Evolutionary conservation across 2,888 invertebrate species (phyloP).

Genomic region (Camptogramma bilineatum): DNA sequence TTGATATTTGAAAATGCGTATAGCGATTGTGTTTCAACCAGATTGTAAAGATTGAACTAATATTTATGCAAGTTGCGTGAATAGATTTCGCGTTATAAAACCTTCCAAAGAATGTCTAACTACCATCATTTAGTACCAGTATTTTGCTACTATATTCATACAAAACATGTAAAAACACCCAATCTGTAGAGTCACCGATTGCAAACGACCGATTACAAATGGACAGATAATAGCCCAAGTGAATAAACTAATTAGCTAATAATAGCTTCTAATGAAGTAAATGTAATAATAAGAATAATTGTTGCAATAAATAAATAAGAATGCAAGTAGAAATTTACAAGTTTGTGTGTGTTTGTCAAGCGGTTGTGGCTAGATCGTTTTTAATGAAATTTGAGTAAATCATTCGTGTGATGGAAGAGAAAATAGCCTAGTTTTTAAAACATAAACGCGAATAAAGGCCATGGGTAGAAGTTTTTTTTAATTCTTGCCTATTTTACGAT

Average conservation of each 20-base stretch:
- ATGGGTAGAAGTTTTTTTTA: neutral
- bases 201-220: neutral
- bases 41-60: too few species aligned
- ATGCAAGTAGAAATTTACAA: neutral
- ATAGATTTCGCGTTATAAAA: too few species aligned
- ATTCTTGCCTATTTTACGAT: neutral
- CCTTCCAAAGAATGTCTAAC: too few species aligned
- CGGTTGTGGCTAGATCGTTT: neutral
- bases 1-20: too few species aligned
- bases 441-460: neutral
- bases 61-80: too few species aligned
- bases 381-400: neutral
- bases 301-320: slow-evolving; percentile 9
- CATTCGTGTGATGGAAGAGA: neutral
- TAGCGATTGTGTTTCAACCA: too few species aligned
- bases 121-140: too few species aligned
- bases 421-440: neutral
- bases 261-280: neutral
- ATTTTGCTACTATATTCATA: too few species aligned
- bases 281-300: neutral
- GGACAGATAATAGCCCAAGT: neutral
- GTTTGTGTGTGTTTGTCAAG: neutral
- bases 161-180: neutral
- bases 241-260: slow-evolving; percentile 1
- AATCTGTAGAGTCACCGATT: neutral